Percentiles rank a stretch among this genome's conserved stretches.
Conservation (phyloP, 2,888 invertebrate genomes). For the Cyaniris semiargus region DNA sequence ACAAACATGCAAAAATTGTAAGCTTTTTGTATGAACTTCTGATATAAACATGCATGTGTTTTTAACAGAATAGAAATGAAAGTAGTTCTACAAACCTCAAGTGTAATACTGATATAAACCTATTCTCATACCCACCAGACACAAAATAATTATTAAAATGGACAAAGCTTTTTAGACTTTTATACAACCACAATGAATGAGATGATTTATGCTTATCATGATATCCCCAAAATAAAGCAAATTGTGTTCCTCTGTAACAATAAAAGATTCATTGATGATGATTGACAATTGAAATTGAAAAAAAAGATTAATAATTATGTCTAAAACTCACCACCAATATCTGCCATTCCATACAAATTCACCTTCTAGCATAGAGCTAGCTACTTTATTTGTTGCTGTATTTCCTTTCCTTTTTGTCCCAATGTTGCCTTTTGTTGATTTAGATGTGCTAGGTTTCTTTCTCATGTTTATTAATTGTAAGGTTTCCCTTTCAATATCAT, state of each 20-base stretch:
- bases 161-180: not conserved
- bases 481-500: constrained; percentile 28
- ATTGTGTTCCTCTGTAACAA: constrained; percentile 7
- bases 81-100: not conserved
- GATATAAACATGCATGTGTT: not conserved
- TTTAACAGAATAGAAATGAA: not conserved
- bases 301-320: not conserved
- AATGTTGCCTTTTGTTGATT: constrained; percentile 39
- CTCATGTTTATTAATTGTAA: constrained; percentile 37
- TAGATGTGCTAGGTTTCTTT: constrained; percentile 36
- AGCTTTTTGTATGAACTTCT: not conserved
- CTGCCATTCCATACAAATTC: constrained; percentile 67
- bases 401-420: constrained; percentile 40
- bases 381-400: constrained; percentile 54
- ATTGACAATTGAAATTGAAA: not conserved
- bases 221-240: not conserved
- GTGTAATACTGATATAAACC: not conserved
- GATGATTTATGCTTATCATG: not conserved
- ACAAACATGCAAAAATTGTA: too few relatives aligned
- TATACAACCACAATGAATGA: not conserved
- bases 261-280: not conserved
- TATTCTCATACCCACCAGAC: constrained; percentile 4
- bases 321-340: constrained; percentile 66
- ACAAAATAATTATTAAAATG: not conserved
- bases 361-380: constrained; percentile 67